Conservation (phyloP, 2,888 invertebrate species). For the Uropetala carovei region DNA sequence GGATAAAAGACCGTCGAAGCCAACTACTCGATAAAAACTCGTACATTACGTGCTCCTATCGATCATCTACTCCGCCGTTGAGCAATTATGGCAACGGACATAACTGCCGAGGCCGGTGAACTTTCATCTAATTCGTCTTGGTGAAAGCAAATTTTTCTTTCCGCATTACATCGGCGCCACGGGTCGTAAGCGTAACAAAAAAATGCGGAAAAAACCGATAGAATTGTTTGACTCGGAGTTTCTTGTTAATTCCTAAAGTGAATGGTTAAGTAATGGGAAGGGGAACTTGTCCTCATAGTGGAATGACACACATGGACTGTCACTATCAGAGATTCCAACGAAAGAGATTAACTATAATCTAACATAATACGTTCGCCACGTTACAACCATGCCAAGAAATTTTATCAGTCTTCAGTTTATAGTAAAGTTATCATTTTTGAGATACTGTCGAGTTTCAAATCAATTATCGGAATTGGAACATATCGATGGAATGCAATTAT, state of each 20-base stretch:
- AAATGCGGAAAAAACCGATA: background rate
- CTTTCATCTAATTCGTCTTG: background rate
- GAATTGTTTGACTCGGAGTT: slow-evolving; percentile 4
- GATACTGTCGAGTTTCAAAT: too few relatives aligned
- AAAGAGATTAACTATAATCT: background rate
- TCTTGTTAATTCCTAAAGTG: background rate
- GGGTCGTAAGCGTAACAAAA: slow-evolving; percentile 4
- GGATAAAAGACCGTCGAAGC: too few relatives aligned
- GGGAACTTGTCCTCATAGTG: background rate
- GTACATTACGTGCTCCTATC: background rate
- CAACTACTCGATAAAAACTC: background rate
- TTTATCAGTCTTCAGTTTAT: too few relatives aligned
- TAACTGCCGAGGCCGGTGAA: background rate
- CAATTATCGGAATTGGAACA: too few relatives aligned
- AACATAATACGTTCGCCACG: background rate
- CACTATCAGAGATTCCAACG: background rate
- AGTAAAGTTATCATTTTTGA: too few relatives aligned
- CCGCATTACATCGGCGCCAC: slow-evolving; percentile 4
- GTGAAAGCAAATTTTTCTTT: slow-evolving; percentile 20
- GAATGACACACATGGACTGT: background rate
- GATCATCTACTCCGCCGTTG: background rate
- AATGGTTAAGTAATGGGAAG: background rate
- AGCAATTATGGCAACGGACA: background rate
- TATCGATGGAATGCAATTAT: too few relatives aligned
- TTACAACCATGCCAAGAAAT: background rate